phyloP scores from a whole-genome alignment of 1,140 invertebrate species.

The Zeugodacus cucurbitae region DNA sequence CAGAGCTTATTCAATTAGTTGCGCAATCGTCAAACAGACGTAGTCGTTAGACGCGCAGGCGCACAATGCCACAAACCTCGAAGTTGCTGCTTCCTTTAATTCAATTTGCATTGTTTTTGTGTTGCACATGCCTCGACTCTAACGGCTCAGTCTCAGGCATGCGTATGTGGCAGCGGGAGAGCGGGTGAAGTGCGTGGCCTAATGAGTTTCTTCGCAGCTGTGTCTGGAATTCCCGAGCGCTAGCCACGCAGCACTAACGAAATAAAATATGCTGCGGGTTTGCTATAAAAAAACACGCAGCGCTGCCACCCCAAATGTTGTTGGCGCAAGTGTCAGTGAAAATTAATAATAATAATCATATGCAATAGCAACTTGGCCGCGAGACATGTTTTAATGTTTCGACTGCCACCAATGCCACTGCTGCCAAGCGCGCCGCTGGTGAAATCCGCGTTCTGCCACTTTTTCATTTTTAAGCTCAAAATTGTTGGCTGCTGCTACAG shows the following conservation, averaged over 20 bases:
- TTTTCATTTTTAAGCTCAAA: not conserved
- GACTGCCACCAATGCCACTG: constrained; percentile 16
- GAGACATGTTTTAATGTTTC: constrained; percentile 31
- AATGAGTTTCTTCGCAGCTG: constrained; percentile 28
- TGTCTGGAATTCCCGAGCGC: not conserved
- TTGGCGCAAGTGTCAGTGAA: constrained; percentile 2
- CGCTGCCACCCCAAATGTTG: not conserved
- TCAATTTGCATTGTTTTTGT: constrained; percentile 33
- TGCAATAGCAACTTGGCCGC: constrained; percentile 18
- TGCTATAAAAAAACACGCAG: not conserved
- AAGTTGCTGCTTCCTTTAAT: not conserved
- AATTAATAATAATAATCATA: constrained; percentile 34
- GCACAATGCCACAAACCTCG: not conserved
- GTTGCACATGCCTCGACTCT: not conserved
- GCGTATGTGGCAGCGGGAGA: not conserved
- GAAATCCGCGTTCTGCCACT: not conserved
- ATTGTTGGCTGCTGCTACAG: not conserved
- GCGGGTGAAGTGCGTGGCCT: not conserved
- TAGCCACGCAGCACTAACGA: not conserved
- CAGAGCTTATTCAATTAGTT: constrained; percentile 28
- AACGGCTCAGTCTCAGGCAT: not conserved
- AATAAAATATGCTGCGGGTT: not conserved
- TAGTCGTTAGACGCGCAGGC: not conserved
- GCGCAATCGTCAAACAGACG: not conserved
- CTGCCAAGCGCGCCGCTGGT: not conserved